Percentiles rank a stretch among this genome's conserved stretches.
Evolutionary conservation across 2,888 invertebrate genomes (phyloP).

Genomic region (Deroplatys truncata): DNA sequence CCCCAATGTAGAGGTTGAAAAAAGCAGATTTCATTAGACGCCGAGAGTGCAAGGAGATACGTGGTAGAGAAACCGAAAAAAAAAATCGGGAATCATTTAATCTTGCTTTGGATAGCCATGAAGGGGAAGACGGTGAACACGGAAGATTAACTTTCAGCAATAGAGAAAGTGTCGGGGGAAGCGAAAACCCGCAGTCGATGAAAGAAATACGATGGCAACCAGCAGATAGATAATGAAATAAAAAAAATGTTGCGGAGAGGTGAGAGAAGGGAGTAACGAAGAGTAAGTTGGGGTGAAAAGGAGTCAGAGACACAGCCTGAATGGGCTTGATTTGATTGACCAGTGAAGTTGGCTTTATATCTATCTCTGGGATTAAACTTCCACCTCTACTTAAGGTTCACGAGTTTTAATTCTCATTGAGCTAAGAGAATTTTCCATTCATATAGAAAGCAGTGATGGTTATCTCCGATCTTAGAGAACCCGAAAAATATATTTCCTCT

Average conservation of each 20-base stretch:
- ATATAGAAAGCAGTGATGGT: neutral
- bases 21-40: neutral
- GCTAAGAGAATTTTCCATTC: neutral
- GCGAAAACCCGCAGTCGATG: slow-evolving; percentile 8
- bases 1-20: neutral
- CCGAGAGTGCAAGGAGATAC: neutral
- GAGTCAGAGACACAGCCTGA: neutral
- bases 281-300: neutral
- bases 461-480: neutral
- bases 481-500: neutral
- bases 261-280: neutral
- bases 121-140: neutral
- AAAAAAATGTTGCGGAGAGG: neutral
- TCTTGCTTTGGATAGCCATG: slow-evolving; percentile 7
- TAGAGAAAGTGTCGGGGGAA: slow-evolving; percentile 7
- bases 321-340: slow-evolving; percentile 19
- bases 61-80: neutral
- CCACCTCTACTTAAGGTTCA: neutral
- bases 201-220: slow-evolving; percentile 7
- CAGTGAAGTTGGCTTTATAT: neutral
- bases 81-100: slow-evolving; percentile 13
- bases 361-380: neutral
- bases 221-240: slow-evolving; percentile 12
- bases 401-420: neutral
- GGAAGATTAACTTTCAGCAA: slow-evolving; percentile 20